Evolutionary conservation across 2,113 vertebrate genomes (phyloP), one percentile per base, ranked within the genome.

Genomic region (Phrynocephalus versicolor): DNA sequence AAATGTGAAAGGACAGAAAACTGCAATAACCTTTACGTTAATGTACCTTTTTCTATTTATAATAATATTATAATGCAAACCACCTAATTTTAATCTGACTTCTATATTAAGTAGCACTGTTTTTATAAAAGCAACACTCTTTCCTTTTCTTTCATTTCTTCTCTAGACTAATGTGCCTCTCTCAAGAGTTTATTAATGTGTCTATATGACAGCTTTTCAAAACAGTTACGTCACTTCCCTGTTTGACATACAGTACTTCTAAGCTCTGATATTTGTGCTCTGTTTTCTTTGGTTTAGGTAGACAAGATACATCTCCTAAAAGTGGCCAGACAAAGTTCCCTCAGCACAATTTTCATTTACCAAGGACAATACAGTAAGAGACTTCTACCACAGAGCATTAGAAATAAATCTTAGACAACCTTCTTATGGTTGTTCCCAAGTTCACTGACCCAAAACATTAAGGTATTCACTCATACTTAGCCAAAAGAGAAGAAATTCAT

Each of bases 21-120:
- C 90, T 91, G 78, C 92, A 94, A 92, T 88, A 91, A 93, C 94
- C 91, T 95, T 94, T 94, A 89, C 88, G 85, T 35, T 1, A 93
- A 89, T 94, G 92, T 93, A 88, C 82, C 91, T 94, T 88, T 90
- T 67, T 93, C 90, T 94, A 86, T 92, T 87, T 91, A 90, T 87
- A 92, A 93, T 93, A 94, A 93, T 93, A 93, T 91, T 87, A 86
- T 87, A 92, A 88, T 70, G 86, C 84, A 85, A 89, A 84, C 76
- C 71, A 85, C 67, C 71, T 85, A 88, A 84, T 91, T 87, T 90
- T 92, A 90, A 92, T 92, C 87, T 64, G 83, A 85, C 90, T 88
- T 92, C 91, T 93, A 92, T 88, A 83, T 79, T 90, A 92, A 93
- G 92, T 88, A 75, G 90, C 86, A 83, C 86, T 91, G 86, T 89